Base-by-base conservation (phyloP, 1,140 invertebrate genomes). In the Papilio xuthus region DNA sequence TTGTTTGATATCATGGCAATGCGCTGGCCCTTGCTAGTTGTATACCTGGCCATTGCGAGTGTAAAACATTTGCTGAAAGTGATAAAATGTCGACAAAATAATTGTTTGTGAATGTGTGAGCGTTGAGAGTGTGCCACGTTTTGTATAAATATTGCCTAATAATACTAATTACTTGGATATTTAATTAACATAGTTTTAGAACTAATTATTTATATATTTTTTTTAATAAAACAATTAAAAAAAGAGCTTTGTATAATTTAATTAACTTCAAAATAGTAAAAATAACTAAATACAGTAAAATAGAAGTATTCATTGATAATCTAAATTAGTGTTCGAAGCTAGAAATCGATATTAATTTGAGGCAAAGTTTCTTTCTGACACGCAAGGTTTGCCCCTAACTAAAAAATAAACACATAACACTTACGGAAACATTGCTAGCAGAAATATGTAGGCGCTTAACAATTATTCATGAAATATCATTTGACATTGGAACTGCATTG, bases 121-220 rank as follows among this genome's bases (percentile, higher is more conserved):
- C 13, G 18, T n/a, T 53, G 18, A 9, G 23, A 60, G 20, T 15
- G 56, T 26, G 56, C 9, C 9, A 9, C 37, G 53, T 47, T 47
- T 53, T 42, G 72, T 82, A 79, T 82, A 83, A 80, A 84, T 82
- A 84, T 84, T 85, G 84, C 83, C 83, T 81, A 75, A 80, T 84
- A 79, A 83, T 83, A 79, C 78, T 81, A 81, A 81, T 77, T 80
- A 32, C 32, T 47, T 77, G 78, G 81, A 80, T 85, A 82, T 85
- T 85, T 42, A 28, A 83, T 85, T 86, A 85, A 85, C 82, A 69
- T 85, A 83, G 78, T 20, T 77, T 50, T 84, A 86, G 84, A 81
- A 76, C 76, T 86, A 85, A 83, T 83, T 86, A 86, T 87, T 87
- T 85, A 85, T 82, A 83, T 86, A 86, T 85, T 85, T 85, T n/a